Conservation (phyloP, 2,888 invertebrate genomes). For the Julus scanicus region DNA sequence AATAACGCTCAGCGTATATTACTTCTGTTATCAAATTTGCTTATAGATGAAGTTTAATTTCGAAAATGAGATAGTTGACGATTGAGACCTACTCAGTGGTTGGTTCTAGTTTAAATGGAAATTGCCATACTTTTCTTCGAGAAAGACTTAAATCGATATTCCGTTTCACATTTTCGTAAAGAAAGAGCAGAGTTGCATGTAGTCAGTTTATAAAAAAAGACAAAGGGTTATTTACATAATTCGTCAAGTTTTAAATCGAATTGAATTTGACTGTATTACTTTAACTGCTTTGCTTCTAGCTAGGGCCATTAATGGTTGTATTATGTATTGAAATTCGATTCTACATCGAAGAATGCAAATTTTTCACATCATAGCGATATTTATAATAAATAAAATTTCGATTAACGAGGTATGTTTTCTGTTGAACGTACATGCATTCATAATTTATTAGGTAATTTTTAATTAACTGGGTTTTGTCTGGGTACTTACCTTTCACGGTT, state of each 20-base stretch:
- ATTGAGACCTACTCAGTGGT: neutral
- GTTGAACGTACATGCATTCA: too few relatives aligned
- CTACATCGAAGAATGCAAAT: too few relatives aligned
- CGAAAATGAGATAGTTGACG: neutral
- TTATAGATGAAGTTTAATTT: neutral
- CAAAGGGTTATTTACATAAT: neutral
- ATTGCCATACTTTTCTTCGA: neutral
- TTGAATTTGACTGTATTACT: too few relatives aligned
- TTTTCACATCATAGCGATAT: too few relatives aligned
- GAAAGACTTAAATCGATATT: neutral
- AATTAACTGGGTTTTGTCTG: neutral
- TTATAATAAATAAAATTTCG: too few relatives aligned
- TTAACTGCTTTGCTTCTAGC: too few relatives aligned
- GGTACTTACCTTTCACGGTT: conserved; percentile 59
- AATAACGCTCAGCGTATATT: neutral
- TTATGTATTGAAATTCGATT: neutral
- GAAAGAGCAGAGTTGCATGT: neutral
- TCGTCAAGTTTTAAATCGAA: too few relatives aligned
- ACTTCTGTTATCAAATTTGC: neutral
- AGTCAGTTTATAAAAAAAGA: neutral
- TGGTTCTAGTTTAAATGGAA: neutral
- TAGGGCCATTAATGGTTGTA: too few relatives aligned
- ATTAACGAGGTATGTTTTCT: too few relatives aligned
- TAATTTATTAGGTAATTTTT: neutral
- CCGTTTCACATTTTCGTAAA: neutral